Evolutionary conservation across 2,797 vertebrate species (phyloP), one percentile per base, ranked within the genome.

Genomic region (Sebastes reedi): DNA sequence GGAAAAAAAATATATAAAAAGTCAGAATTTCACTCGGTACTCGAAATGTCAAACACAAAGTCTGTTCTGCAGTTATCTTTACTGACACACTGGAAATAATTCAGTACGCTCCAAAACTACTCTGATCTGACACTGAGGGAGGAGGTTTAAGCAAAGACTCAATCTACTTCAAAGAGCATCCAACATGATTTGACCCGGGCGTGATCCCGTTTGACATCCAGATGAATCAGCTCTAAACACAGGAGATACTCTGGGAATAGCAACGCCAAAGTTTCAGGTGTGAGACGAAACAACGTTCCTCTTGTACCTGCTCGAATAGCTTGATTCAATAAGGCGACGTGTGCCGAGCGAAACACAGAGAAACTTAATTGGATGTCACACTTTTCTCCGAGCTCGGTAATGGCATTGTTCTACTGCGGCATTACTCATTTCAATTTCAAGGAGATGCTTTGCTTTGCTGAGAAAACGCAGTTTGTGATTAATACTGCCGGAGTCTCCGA

Each of bases 331-430:
- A 91, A 90, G 88, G 87, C 81, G 85, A 81, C 30, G 87, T 84
- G 87, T 82, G 81, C 84, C 13, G 46, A 88, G 82, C 61, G 20
- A 90, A 91, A 93, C 80, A 72, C 84, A 75, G 42, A 60, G 80
- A 84, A 87, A 88, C 91, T 90, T 93, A 93, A 94, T 94, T 94
- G 91, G 91, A 94, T 94, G 92, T 93, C 91, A 90, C 91, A 89
- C 88, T 90, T 92, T 90, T 36, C 82, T 79, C 82, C 79, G 27
- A 80, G 90, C 79, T 83, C 11, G 61, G 86, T 87, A 92, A 94
- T 86, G 87, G 89, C 89, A 85, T 92, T 93, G 91, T 93, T 90
- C 88, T 90, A 77, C 72, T 67, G 75, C 87, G 39, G 86, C 86
- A 84, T 91, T 88, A 85, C 88, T 92, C 89, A 90, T 94, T 90